A percentile compares a stretch with the other conserved stretches of the same genome.
These are phyloP conservation scores for Hemichromis elongatus DNA, from an alignment of 2,113 vertebrate genomes.

Conservation along the genomic window DNA sequence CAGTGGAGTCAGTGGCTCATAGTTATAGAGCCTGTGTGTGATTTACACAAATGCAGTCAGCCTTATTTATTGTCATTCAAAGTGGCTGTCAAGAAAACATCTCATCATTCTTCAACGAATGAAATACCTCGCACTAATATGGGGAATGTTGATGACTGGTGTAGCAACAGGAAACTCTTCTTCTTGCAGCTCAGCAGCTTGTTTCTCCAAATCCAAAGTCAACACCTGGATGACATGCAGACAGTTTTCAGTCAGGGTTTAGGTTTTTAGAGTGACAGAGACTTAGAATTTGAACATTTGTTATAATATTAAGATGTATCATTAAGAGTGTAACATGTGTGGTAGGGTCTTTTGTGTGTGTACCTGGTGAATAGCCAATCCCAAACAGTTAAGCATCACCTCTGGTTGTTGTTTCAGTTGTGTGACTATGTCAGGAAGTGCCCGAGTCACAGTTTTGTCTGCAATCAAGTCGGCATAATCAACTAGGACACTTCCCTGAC, in stretches of 20 bases:
- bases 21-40: constrained; percentile 85
- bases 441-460: constrained; percentile 65
- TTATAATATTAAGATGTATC: neutral
- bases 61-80: neutral
- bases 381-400: constrained; percentile 86
- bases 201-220: constrained; percentile 88
- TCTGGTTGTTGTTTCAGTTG: constrained; percentile 88
- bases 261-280: neutral
- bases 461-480: constrained; percentile 85
- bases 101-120: neutral
- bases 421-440: constrained; percentile 71
- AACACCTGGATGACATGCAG: constrained; percentile 76
- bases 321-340: neutral
- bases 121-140: constrained; percentile 85
- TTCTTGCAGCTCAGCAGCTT: constrained; percentile 84
- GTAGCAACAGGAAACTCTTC: constrained; percentile 81
- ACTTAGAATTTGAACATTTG: neutral
- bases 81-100: neutral
- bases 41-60: neutral
- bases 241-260: neutral
- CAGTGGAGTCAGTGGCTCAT: constrained; percentile 84
- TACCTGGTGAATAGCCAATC: constrained; percentile 94
- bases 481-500: constrained; percentile 94
- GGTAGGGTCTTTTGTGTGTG: neutral
- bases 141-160: constrained; percentile 87